Evolutionary conservation across 2,113 vertebrate species (phyloP).

Genomic region (Ceyx margarethae): DNA sequence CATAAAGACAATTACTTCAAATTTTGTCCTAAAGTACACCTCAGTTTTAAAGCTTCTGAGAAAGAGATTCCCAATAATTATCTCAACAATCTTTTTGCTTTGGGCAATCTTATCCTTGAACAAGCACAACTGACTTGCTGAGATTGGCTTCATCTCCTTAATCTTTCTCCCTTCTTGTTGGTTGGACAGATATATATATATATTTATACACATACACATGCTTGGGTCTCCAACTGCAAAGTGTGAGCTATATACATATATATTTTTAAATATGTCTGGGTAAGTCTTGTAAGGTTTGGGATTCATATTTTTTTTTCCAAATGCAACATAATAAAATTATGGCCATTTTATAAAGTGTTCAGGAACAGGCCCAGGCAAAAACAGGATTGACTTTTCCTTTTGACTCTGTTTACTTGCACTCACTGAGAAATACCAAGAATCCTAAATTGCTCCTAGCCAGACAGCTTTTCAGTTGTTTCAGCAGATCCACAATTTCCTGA

Average conservation of each 20-base stretch:
- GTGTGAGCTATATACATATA: background rate
- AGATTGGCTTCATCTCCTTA: background rate
- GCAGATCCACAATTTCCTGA: background rate
- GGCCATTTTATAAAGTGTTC: background rate
- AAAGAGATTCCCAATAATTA: background rate
- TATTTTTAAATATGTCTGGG: background rate
- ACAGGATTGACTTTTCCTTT: background rate
- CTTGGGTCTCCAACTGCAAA: background rate
- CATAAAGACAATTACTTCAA: background rate
- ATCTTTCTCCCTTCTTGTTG: no score
- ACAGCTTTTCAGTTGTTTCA: background rate
- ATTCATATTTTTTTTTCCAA: background rate
- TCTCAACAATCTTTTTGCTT: background rate
- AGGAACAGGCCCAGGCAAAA: background rate
- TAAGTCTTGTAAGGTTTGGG: background rate
- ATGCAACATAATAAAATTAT: background rate
- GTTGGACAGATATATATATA: background rate
- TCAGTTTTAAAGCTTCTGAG: background rate
- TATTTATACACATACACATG: no score
- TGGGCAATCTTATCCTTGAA: background rate
- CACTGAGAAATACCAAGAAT: background rate
- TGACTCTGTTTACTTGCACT: background rate
- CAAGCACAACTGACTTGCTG: background rate
- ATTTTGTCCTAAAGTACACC: background rate
- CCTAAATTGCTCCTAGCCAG: background rate